These are phyloP conservation scores for Pachyrhynchus sulphureomaculatus DNA, from an alignment of 1,140 invertebrate species.

Conservation along the genomic window DNA sequence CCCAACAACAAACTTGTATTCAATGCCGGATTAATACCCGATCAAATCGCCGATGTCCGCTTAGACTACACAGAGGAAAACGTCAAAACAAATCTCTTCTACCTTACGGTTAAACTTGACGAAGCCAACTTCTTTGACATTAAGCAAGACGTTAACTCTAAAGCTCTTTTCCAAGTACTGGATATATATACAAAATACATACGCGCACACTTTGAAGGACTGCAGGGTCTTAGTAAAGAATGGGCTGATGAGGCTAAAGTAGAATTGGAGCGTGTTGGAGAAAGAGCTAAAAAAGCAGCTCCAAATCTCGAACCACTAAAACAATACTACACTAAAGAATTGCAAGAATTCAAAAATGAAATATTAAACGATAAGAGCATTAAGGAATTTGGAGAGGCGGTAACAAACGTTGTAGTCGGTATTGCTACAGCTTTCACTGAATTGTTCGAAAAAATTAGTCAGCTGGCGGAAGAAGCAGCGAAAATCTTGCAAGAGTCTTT, in stretches of 20 bases:
- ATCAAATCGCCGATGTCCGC: slow-evolving; percentile 65
- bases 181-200: slow-evolving; percentile 21
- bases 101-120: slow-evolving; percentile 61
- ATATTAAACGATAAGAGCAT: slow-evolving; percentile 65
- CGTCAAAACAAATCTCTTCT: slow-evolving; percentile 61
- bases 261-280: slow-evolving; percentile 50
- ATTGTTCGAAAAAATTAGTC: slow-evolving; percentile 52
- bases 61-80: slow-evolving; percentile 57
- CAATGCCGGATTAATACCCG: slow-evolving; percentile 59
- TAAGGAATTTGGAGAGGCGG: slow-evolving; percentile 62
- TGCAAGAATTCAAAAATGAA: slow-evolving; percentile 64
- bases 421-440: slow-evolving; percentile 54
- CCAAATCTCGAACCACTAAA: slow-evolving; percentile 62
- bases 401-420: slow-evolving; percentile 60
- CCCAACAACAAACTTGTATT: slow-evolving; percentile 59
- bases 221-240: slow-evolving; percentile 19
- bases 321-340: slow-evolving; percentile 60
- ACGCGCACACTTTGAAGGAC: slow-evolving; percentile 32
- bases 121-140: slow-evolving; percentile 69
- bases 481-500: slow-evolving; percentile 47
- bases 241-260: slow-evolving; percentile 44
- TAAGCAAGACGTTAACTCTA: slow-evolving; percentile 62
- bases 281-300: slow-evolving; percentile 58
- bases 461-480: slow-evolving; percentile 53
- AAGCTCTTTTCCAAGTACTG: slow-evolving; percentile 60